Evolutionary conservation across 2,797 vertebrate species (phyloP).

Genomic region (Benthosema pterotum): DNA sequence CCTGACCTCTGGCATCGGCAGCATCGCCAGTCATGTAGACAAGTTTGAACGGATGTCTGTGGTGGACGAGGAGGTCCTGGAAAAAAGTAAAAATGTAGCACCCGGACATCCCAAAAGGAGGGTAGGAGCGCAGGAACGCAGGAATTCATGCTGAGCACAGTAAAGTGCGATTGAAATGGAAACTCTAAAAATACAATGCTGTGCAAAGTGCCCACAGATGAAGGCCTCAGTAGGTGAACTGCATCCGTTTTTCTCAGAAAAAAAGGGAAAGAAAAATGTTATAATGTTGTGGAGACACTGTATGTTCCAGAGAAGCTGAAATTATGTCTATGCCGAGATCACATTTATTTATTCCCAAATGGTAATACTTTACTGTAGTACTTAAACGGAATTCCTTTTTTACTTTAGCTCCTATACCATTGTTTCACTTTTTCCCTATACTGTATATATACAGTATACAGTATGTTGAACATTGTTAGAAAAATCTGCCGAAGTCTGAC

Average conservation of each 20-base stretch:
- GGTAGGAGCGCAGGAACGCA: background rate
- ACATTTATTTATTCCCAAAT: too few relatives aligned
- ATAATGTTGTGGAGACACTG: too few relatives aligned
- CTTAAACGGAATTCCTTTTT: background rate
- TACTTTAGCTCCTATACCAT: background rate
- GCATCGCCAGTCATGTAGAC: conserved; percentile 14
- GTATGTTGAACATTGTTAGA: too few relatives aligned
- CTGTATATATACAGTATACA: background rate
- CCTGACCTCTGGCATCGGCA: conserved; percentile 24
- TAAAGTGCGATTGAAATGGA: background rate
- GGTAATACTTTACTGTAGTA: background rate
- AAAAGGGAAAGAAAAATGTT: too few relatives aligned
- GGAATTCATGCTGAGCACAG: conserved; percentile 14
- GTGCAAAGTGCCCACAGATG: too few relatives aligned
- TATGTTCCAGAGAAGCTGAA: too few relatives aligned
- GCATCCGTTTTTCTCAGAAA: too few relatives aligned
- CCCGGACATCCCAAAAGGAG: background rate
- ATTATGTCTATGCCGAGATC: too few relatives aligned
- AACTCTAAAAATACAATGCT: too few relatives aligned
- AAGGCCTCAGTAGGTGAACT: too few relatives aligned
- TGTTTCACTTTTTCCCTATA: too few relatives aligned
- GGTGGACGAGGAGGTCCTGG: conserved; percentile 1
- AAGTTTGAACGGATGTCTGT: background rate
- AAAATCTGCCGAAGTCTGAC: too few relatives aligned
- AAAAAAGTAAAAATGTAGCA: background rate